phyloP scores from a whole-genome alignment of 2,797 vertebrate species.

The Artibeus jamaicensis region DNA sequence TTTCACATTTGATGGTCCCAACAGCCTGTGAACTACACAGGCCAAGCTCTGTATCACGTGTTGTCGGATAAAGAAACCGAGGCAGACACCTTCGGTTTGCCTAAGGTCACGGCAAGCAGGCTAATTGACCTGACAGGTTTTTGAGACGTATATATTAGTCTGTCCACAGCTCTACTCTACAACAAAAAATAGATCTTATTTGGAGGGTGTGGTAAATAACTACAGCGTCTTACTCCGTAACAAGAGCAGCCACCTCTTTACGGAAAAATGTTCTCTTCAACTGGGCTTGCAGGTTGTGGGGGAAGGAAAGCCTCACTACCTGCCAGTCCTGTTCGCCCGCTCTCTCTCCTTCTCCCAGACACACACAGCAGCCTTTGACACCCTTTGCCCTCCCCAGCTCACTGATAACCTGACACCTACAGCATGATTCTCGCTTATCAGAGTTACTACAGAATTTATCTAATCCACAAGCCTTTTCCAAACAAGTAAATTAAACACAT shows the following conservation, averaged over 20 bases:
- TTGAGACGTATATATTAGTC: not conserved
- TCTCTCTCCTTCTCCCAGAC: not conserved
- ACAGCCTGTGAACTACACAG: not conserved
- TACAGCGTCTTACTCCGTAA: not conserved
- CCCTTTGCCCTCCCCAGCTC: not conserved
- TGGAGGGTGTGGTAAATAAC: not conserved
- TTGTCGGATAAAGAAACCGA: slow-evolving; percentile 19
- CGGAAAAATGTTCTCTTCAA: not conserved
- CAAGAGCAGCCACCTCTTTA: not conserved
- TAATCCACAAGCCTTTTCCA: not conserved
- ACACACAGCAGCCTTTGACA: not conserved
- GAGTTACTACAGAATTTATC: not conserved
- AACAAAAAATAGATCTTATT: not conserved
- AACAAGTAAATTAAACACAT: not conserved
- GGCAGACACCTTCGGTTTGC: not conserved
- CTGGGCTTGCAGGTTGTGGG: not conserved
- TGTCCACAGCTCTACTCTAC: not conserved
- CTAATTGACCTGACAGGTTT: not conserved
- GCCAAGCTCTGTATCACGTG: not conserved
- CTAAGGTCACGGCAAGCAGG: not conserved
- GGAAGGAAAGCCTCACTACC: not conserved
- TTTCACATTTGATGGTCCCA: not conserved
- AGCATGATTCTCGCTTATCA: not conserved
- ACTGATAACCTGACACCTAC: not conserved
- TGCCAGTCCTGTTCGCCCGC: not conserved